These are phyloP conservation scores for Aphelocoma coerulescens DNA, from an alignment of 2,113 vertebrate species.

Conservation along the genomic window DNA sequence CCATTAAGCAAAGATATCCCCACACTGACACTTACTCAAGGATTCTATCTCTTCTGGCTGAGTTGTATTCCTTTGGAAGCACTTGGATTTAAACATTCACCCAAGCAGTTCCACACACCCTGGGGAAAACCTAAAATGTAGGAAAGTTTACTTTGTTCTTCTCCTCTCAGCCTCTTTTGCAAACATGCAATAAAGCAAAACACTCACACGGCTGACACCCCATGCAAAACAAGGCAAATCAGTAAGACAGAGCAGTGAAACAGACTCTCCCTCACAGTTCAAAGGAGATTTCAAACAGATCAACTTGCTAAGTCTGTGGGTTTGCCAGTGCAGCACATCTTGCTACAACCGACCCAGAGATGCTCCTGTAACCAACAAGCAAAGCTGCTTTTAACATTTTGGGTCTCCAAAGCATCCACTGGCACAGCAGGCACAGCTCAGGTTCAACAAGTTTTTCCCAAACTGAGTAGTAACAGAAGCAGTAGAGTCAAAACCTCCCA, in stretches of 20 bases:
- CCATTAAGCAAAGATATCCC: neutral
- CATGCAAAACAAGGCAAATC: neutral
- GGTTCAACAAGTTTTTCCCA: neutral
- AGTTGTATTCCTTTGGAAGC: neutral
- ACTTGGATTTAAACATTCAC: neutral
- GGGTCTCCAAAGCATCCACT: neutral
- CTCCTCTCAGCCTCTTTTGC: neutral
- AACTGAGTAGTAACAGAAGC: neutral
- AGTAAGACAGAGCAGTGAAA: neutral
- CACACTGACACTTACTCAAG: neutral
- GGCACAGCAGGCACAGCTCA: neutral
- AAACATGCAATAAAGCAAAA: neutral
- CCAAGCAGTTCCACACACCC: neutral
- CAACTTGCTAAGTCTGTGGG: neutral
- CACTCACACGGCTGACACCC: neutral
- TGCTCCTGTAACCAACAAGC: neutral
- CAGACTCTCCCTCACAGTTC: neutral
- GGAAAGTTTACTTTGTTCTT: neutral
- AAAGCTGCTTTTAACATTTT: neutral
- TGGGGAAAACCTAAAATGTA: neutral
- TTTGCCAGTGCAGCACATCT: neutral
- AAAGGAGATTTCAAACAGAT: neutral
- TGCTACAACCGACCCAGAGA: neutral
- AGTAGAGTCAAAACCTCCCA: neutral
- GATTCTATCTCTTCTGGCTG: neutral